These are phyloP conservation scores for Zoanthus gigantus DNA, from an alignment of 92 coral and sea anemone genomes.

Conservation along the genomic window DNA sequence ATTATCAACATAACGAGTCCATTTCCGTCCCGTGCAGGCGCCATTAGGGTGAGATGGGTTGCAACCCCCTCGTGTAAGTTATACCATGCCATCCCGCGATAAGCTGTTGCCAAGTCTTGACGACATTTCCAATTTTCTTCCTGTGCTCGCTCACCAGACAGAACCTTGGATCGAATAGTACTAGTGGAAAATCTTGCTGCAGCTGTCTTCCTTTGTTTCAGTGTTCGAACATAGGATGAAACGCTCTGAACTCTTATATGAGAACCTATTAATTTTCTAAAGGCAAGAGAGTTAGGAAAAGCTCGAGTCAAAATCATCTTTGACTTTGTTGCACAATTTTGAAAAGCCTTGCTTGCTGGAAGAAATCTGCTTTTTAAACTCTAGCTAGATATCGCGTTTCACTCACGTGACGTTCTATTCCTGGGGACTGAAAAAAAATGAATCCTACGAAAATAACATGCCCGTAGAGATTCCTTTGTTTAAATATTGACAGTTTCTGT, in stretches of 20 bases:
- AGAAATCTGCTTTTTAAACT: too few species aligned
- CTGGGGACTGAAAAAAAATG: too few species aligned
- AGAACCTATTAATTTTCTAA: neutral
- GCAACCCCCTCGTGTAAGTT: constrained; percentile 58
- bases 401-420: too few species aligned
- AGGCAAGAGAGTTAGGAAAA: neutral
- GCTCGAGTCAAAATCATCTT: constrained; percentile 7
- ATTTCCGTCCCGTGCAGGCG: constrained; percentile 70
- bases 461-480: too few species aligned
- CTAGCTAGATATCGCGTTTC: too few species aligned
- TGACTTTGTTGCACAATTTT: neutral
- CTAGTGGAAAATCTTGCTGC: neutral
- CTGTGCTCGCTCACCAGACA: constrained; percentile 33
- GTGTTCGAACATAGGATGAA: constrained; percentile 2
- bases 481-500: too few species aligned
- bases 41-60: constrained; percentile 74
- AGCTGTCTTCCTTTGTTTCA: neutral
- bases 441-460: too few species aligned
- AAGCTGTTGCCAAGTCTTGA: constrained; percentile 69
- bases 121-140: constrained; percentile 64
- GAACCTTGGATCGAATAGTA: neutral
- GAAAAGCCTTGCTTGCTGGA: neutral
- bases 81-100: constrained; percentile 62
- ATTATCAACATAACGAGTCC: constrained; percentile 72
- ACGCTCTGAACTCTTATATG: neutral